Evolutionary conservation across 2,113 vertebrate species (phyloP), one percentile per base, ranked within the genome.

Genomic region (Pangasianodon gigas): DNA sequence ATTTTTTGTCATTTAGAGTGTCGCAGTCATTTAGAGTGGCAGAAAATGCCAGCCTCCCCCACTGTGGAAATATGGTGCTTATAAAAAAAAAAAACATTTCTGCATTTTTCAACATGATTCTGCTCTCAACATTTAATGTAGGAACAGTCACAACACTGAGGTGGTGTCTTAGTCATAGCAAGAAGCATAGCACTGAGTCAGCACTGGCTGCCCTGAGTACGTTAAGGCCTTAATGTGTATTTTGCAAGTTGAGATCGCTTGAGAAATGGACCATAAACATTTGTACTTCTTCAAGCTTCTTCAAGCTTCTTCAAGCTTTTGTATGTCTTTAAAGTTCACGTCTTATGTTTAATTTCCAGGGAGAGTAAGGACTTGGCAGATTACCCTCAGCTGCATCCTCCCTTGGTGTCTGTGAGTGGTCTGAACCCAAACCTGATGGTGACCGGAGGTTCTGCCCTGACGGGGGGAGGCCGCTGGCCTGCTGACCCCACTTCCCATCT

Each of bases 351-450:
- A 48, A 11, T 80, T 87, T 88, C 14, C 93, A 99, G 98, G 94
- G 98, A 99, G 93, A 97, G 96, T 92, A 99, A 99, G 93, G 98
- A 98, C 92, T 94, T 99, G 94, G 95, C 97, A 0, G 98, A 99
- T 90, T 96, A 97, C 89, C 96, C 98, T 60, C 97, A 97, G 85
- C 96, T 99, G 89, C 98, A 98, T 91, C 96, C 97, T 0, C 91
- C 96, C 0, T 92, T 97, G 89, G 95, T 97, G 0, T 94, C 98
- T 37, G 92, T 96, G 0, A 96, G 96, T 0, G 95, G 97, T 89
- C 94, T 99, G 90, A 99, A 97, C 94, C 96, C 98, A 86, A 99
- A 99, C 94, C 98, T 99, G n/a, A 97, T 99, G 98, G 98, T 99
- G 92, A 99, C 98, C 0, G 98, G 98, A 67, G 98, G 98, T 21